These are phyloP conservation scores for Cyprinella venusta DNA, from an alignment of 2,797 vertebrate genomes.

Conservation along the genomic window DNA sequence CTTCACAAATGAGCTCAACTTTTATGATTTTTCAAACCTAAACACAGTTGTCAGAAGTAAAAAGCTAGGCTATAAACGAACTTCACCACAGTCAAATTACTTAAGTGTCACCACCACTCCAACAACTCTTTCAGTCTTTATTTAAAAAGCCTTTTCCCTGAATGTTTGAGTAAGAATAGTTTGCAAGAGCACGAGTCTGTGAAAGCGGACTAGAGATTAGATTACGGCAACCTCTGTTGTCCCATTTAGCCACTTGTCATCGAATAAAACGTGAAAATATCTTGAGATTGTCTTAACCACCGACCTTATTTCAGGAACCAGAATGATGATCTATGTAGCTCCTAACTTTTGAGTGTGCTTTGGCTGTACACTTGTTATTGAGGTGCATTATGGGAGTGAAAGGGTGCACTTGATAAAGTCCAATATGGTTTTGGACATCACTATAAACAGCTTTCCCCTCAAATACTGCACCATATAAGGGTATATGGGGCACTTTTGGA, in stretches of 20 bases:
- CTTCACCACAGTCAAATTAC: neutral
- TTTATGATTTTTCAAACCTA: neutral
- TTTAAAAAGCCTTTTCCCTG: neutral
- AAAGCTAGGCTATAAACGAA: neutral
- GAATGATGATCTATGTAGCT: neutral
- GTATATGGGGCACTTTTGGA: neutral
- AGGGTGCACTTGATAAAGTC: neutral
- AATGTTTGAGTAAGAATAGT: neutral
- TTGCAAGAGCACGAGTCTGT: neutral
- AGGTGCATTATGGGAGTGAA: neutral
- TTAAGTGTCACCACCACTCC: neutral
- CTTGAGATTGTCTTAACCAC: neutral
- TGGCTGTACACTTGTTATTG: neutral
- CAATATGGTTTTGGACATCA: neutral
- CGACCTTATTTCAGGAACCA: neutral
- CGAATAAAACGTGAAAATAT: neutral
- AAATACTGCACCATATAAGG: neutral
- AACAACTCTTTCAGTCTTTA: neutral
- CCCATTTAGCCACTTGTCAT: neutral
- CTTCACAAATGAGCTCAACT: neutral
- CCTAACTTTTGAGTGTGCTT: neutral
- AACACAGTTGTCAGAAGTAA: neutral
- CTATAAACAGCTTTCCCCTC: neutral
- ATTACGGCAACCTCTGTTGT: no score
- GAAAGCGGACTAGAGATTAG: neutral